Evolutionary conservation across 2,113 vertebrate species (phyloP).

Genomic region (Ondatra zibethicus): DNA sequence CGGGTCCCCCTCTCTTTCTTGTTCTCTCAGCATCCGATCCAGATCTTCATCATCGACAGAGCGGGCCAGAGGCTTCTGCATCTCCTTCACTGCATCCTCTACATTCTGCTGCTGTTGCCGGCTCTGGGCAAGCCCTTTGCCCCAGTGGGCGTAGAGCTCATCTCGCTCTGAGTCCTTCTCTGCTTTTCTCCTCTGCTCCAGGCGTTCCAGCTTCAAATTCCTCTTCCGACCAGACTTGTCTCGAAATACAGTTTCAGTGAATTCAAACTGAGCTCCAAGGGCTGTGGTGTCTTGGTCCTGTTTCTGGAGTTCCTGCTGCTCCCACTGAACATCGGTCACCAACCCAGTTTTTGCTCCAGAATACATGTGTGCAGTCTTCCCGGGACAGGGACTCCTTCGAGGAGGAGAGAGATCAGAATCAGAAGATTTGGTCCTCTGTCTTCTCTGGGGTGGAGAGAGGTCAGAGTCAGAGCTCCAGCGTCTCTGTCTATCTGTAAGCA

Average conservation of each 20-base stretch:
- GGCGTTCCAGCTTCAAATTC: constrained; percentile 91
- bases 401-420: constrained; percentile 84
- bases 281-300: constrained; percentile 86
- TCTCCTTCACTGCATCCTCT: constrained; percentile 92
- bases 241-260: constrained; percentile 93
- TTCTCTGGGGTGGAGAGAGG: constrained; percentile 84
- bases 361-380: constrained; percentile 87
- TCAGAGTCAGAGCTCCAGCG: constrained; percentile 82
- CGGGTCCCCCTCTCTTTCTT: constrained; percentile 96
- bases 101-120: constrained; percentile 94
- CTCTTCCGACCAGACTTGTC: constrained; percentile 94
- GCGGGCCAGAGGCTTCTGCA: constrained; percentile 95
- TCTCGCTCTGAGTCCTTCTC: constrained; percentile 90
- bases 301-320: constrained; percentile 90
- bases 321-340: constrained; percentile 90
- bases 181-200: constrained; percentile 89
- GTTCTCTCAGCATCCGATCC: constrained; percentile 95
- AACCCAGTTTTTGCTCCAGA: constrained; percentile 92
- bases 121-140: constrained; percentile 93
- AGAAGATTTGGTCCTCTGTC: constrained; percentile 73
- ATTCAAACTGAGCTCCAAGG: constrained; percentile 92
- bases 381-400: constrained; percentile 67
- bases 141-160: constrained; percentile 95
- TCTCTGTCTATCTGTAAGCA: constrained; percentile 70
- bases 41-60: constrained; percentile 95